These are phyloP conservation scores for Griposia aprilina DNA, from an alignment of 2,888 invertebrate species.

Conservation along the genomic window DNA sequence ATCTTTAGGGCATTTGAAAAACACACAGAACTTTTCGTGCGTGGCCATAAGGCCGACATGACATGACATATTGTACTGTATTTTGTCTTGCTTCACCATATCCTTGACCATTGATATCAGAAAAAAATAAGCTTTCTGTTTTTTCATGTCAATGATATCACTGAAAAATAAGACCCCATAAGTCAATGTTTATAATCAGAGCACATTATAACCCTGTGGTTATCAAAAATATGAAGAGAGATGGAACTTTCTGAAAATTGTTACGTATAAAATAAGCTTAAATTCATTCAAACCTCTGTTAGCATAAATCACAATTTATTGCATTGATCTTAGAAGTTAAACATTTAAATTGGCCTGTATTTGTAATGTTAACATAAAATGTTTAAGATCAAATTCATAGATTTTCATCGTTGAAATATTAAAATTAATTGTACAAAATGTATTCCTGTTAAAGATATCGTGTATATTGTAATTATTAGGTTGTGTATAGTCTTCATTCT, in stretches of 20 bases:
- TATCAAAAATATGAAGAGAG: slow-evolving; percentile 14
- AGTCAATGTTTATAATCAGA: slow-evolving; percentile 3
- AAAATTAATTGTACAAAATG: slow-evolving; percentile 71
- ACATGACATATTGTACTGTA: neutral
- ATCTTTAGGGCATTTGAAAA: too few species aligned
- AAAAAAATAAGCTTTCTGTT: neutral
- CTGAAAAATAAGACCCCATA: neutral
- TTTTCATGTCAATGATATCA: neutral
- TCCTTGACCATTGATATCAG: neutral
- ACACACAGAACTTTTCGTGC: neutral
- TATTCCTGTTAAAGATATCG: slow-evolving; percentile 73
- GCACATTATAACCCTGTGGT: neutral
- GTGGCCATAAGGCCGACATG: neutral
- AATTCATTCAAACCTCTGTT: slow-evolving; percentile 33
- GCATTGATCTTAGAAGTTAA: slow-evolving; percentile 54
- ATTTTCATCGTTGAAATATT: slow-evolving; percentile 65
- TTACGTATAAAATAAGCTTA: slow-evolving; percentile 45
- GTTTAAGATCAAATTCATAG: slow-evolving; percentile 62
- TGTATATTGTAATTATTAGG: slow-evolving; percentile 73
- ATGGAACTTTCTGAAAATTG: slow-evolving; percentile 8
- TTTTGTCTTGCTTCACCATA: neutral
- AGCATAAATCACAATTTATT: slow-evolving; percentile 53
- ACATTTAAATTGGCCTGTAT: slow-evolving; percentile 56
- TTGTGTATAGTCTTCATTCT: slow-evolving; percentile 81
- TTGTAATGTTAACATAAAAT: slow-evolving; percentile 60